These are phyloP conservation scores for Eupsilia transversa DNA, from an alignment of 2,888 invertebrate species.

Conservation along the genomic window DNA sequence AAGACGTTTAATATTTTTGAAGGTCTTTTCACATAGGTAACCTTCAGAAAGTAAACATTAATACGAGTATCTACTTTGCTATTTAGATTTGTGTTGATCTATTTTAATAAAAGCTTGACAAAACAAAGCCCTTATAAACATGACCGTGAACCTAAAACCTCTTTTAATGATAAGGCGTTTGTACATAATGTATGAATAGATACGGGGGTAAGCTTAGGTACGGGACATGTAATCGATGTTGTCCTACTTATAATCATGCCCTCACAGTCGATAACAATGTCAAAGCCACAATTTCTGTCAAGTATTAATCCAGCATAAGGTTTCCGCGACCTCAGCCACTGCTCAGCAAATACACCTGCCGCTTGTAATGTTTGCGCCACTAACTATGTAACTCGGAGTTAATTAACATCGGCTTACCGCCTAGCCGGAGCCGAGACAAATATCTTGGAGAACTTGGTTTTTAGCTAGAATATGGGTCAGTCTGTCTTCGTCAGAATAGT, in stretches of 20 bases:
- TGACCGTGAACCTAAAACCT: constrained; percentile 1
- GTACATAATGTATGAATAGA: constrained; percentile 14
- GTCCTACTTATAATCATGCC: background rate
- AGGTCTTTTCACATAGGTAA: background rate
- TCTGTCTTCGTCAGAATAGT: constrained; percentile 36
- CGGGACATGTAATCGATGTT: background rate
- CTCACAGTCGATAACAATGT: background rate
- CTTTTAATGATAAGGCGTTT: constrained; percentile 6
- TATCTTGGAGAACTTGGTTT: constrained; percentile 43
- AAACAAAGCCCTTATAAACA: background rate
- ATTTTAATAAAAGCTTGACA: background rate
- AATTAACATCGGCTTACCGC: constrained; percentile 60
- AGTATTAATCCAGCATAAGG: constrained; percentile 25
- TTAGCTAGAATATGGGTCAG: constrained; percentile 15
- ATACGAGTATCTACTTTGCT: background rate
- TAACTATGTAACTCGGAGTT: constrained; percentile 62
- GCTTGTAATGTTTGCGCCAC: constrained; percentile 58
- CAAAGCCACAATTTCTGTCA: constrained; percentile 10
- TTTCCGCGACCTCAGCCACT: constrained; percentile 33
- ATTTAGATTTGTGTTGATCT: background rate
- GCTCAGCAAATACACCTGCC: constrained; percentile 61
- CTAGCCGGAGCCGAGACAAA: constrained; percentile 37
- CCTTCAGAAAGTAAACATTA: background rate
- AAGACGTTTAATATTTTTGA: background rate
- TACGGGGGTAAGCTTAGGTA: constrained; percentile 2